phyloP scores from a whole-genome alignment of 2,113 vertebrate genomes.

The Galemys pyrenaicus region DNA sequence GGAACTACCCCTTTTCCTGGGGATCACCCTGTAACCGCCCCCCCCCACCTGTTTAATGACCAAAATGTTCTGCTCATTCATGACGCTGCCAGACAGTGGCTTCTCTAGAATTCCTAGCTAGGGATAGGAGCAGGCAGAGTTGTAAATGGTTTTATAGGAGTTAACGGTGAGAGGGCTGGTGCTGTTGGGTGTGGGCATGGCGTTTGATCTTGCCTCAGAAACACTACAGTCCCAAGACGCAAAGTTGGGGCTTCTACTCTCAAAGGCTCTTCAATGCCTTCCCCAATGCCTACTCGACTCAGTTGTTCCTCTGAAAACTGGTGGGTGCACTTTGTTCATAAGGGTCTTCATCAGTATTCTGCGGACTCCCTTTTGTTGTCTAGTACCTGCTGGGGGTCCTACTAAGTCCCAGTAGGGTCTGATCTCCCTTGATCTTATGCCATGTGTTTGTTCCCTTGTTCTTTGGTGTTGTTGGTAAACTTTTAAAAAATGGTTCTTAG shows the following conservation, averaged over 20 bases:
- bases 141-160: background rate
- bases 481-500: no score
- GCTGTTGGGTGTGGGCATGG: background rate
- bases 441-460: background rate
- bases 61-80: background rate
- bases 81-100: background rate
- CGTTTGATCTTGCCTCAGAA: no score
- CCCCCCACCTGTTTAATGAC: no score
- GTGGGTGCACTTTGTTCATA: background rate
- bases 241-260: background rate
- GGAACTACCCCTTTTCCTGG: no score
- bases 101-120: background rate
- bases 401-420: background rate
- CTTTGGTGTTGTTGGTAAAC: background rate
- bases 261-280: no score
- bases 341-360: background rate
- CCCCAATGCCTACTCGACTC: background rate
- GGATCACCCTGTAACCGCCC: no score
- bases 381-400: background rate
- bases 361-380: background rate
- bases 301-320: background rate
- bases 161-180: background rate
- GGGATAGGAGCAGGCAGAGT: background rate
- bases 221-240: no score
- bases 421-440: no score